Evolutionary conservation across 2,888 invertebrate genomes (phyloP), one percentile per base, ranked within the genome.

Genomic region (Rutpela maculata): DNA sequence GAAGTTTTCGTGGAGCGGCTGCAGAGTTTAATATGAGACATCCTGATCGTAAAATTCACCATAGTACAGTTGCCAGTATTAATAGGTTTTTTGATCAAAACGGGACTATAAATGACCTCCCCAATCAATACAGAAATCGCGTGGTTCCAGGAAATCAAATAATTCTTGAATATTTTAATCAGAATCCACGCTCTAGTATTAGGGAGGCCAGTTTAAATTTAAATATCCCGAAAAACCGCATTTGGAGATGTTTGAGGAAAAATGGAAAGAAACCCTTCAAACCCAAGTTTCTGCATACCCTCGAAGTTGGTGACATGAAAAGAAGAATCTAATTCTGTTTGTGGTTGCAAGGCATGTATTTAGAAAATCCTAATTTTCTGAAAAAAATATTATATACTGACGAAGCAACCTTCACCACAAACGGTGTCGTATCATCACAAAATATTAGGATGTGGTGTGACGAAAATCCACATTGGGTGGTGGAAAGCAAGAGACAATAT

Each of bases 131-230:
- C 26, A 31, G 35, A 26, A 35, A 35, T 63, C 12, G 63, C 10
- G 35, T 35, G 35, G 15, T 38, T 15, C 17, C 6, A 17, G 22
- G n/a, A 55, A 43, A 66, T 18, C 66, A 66, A 66, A 50, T 66
- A 35, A 66, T 66, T 66, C 66, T 43, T 66, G 43, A 38, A 17
- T 35, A 38, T 38, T 38, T 65, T 50, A 66, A 50, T 66, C 17
- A 43, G 17, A 66, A 66, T 17, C 50, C 66, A 43, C 66, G 17
- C 17, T 66, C 50, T 5, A 66, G 66, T 22, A 26, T 38, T 66
- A 66, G 65, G 19, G 62, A 62, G 7, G 62, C 62, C 31, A 62
- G 62, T 26, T n/a, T 22, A n/a, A 62, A 63, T 63, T 63, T 67
- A 67, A 63, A 26, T 62, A 62, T 31, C n/a, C n/a, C 31, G 18